Base-by-base conservation (phyloP, 2,888 invertebrate genomes). In the Rhagium mordax region DNA sequence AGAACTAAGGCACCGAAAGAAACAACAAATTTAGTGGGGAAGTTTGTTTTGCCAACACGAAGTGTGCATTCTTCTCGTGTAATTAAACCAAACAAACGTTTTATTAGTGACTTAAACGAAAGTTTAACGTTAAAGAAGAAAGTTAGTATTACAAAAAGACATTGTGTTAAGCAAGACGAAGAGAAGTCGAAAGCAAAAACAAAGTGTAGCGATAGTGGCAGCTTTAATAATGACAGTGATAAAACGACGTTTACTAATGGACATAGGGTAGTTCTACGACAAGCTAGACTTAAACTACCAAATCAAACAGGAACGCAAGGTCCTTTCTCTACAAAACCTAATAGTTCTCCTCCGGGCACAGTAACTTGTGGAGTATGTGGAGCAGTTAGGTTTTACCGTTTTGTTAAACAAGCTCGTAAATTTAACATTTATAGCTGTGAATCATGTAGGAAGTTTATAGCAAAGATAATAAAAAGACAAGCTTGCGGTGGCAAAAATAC, bases 361-460 rank as follows among this genome's bases (percentile, higher is more conserved):
- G 92, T 94, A 21, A 92, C 92, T 47, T 95, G 95, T 87, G 94
- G 94, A 68, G 94, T 95, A 41, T 95, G 95, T 86, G 93, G 94
- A 49, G 93, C 94, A 51, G 91, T 93, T 48, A 90, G 95, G 62
- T 93, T 93, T 85, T 93, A 93, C 86, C 92, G 93, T 84, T 94
- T 94, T 85, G 91, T 94, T 8, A 92, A 93, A 83, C 94, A 95
- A 88, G 93, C 95, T 21, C 91, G 94, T 74, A 96, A 95, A 85
- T 95, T 95, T 86, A 96, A 96, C 29, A 94, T 95, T 74, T 93
- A 93, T 84, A 94, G 95, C 79, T 97, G 97, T 87, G 95, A 95
- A 85, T 93, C 94, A 7, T 97, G 97, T 86, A 91, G 95, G 62
- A 95, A 95, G 86, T 96, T 96, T 87, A 95, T 96, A 83, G 93